A percentile compares a stretch with the other conserved stretches of the same genome.
Evolutionary conservation across 2,797 vertebrate genomes (phyloP).

Genomic region (Spinibarbus caldwelli): DNA sequence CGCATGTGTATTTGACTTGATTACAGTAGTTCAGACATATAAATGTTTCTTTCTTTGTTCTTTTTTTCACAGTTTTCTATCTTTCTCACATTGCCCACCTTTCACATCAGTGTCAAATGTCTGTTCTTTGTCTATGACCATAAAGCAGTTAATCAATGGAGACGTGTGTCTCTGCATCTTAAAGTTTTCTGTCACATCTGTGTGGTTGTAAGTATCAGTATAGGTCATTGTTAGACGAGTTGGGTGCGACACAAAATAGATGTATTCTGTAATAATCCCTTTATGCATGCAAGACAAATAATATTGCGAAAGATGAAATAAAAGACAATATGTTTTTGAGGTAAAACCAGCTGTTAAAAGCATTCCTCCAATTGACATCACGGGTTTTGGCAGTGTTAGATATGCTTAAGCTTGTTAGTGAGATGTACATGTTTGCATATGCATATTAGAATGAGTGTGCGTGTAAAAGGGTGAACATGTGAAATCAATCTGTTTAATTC

Average conservation of each 20-base stretch:
- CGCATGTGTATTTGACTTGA: conserved; percentile 12
- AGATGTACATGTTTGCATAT: conserved; percentile 50
- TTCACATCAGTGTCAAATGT: conserved; percentile 27
- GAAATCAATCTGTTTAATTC: conserved; percentile 87
- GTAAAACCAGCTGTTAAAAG: conserved; percentile 13
- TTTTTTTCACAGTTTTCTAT: background rate
- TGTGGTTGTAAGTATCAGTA: conserved; percentile 8
- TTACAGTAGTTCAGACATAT: background rate
- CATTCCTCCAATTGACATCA: background rate
- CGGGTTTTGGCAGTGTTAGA: conserved; percentile 42
- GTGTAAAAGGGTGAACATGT: conserved; percentile 60
- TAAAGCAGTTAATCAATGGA: background rate
- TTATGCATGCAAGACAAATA: conserved; percentile 4
- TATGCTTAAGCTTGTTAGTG: conserved; percentile 10
- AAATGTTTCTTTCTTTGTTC: background rate
- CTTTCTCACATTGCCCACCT: conserved; percentile 10
- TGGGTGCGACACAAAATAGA: background rate
- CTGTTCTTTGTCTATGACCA: background rate
- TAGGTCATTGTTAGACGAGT: background rate
- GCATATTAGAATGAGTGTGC: conserved; percentile 67
- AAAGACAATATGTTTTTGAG: conserved; percentile 20
- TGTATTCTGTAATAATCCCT: background rate
- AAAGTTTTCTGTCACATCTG: background rate
- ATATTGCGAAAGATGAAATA: background rate
- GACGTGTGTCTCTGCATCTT: background rate